Evolutionary conservation across 1,140 invertebrate genomes (phyloP).

Genomic region (Neodiprion pinetum): DNA sequence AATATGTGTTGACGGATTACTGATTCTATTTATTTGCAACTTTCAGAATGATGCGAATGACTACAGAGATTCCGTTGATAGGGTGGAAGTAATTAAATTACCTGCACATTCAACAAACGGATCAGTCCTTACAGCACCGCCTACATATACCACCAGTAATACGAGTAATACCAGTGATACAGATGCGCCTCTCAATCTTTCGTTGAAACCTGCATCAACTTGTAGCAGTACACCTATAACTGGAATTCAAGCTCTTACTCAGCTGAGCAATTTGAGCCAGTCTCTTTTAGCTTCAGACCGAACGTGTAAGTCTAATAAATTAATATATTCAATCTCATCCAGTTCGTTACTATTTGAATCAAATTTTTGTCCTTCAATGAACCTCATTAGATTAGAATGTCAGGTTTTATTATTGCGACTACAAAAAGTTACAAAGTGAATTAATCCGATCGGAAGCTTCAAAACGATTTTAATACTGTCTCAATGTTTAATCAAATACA

Average conservation of each 20-base stretch:
- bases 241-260: constrained; percentile 62
- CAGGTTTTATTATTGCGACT: neutral
- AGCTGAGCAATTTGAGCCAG: constrained; percentile 65
- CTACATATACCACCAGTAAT: constrained; percentile 56
- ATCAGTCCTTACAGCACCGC: constrained; percentile 56
- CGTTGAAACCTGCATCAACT: constrained; percentile 73
- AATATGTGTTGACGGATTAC: no score
- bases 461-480: no score
- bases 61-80: constrained; percentile 62
- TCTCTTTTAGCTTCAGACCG: constrained; percentile 60
- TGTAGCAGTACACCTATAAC: constrained; percentile 52
- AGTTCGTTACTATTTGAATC: neutral
- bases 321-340: neutral
- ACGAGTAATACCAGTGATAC: constrained; percentile 64
- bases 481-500: no score
- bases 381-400: constrained; percentile 33
- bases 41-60: constrained; percentile 51
- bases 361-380: constrained; percentile 28
- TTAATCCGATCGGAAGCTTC: no score
- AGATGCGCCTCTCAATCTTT: constrained; percentile 82
- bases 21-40: neutral
- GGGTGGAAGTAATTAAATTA: constrained; percentile 80
- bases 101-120: constrained; percentile 66
- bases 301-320: constrained; percentile 59
- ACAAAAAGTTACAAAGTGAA: no score